Evolutionary conservation across 1,140 invertebrate species (phyloP).

Genomic region (Procambarus virginalis): DNA sequence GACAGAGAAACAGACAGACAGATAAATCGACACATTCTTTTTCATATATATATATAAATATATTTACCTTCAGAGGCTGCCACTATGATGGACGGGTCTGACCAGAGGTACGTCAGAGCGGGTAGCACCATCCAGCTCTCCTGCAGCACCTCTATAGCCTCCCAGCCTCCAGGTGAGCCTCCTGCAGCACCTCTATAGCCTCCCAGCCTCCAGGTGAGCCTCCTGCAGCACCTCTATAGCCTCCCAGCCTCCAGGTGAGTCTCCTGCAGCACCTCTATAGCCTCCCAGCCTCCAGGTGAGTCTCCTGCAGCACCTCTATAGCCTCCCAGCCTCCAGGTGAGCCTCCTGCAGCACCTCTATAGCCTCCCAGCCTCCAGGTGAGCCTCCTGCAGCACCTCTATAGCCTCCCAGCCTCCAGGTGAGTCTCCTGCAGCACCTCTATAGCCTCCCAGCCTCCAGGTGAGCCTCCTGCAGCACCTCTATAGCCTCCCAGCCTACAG

Average conservation of each 20-base stretch:
- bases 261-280: slow-evolving; percentile 52
- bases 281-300: slow-evolving; percentile 58
- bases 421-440: too few species aligned
- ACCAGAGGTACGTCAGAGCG: slow-evolving; percentile 53
- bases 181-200: slow-evolving; percentile 34
- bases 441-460: too few species aligned
- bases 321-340: too few species aligned
- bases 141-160: slow-evolving; percentile 54
- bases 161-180: slow-evolving; percentile 51
- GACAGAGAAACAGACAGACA: background rate
- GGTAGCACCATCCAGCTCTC: slow-evolving; percentile 49
- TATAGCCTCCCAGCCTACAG: slow-evolving; percentile 46
- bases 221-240: slow-evolving; percentile 48
- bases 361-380: too few species aligned
- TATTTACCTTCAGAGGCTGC: slow-evolving; percentile 38
- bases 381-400: too few species aligned
- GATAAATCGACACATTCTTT: background rate
- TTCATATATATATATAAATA: background rate
- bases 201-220: too few species aligned
- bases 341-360: background rate
- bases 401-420: too few species aligned
- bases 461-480: slow-evolving; percentile 38
- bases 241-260: slow-evolving; percentile 58
- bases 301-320: too few species aligned
- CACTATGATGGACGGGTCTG: slow-evolving; percentile 55